Evolutionary conservation across 2,113 vertebrate genomes (phyloP).

Genomic region (Dissostichus mawsoni): DNA sequence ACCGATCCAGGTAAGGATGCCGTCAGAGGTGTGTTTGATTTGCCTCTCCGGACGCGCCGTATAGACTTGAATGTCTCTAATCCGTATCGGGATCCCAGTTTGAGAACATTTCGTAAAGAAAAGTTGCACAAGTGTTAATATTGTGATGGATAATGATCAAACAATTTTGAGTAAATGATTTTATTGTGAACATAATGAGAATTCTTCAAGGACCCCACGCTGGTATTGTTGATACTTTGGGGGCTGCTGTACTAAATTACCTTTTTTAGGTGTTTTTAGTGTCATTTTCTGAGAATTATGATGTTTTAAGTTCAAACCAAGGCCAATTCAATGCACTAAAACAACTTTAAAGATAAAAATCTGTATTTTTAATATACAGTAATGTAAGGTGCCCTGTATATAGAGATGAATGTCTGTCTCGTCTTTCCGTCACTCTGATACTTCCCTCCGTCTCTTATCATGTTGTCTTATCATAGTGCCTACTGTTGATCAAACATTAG

Average conservation of each 20-base stretch:
- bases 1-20: conserved; percentile 28
- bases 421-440: conserved; percentile 40
- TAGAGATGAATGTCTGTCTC: conserved; percentile 18
- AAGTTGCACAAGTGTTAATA: conserved; percentile 23
- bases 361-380: conserved; percentile 1
- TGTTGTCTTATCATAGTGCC: conserved; percentile 49
- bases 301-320: conserved; percentile 10
- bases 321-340: not conserved
- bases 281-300: conserved; percentile 21
- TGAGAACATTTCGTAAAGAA: not conserved
- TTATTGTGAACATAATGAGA: conserved; percentile 34
- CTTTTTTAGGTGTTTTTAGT: conserved; percentile 18
- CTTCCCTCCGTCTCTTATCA: conserved; percentile 18
- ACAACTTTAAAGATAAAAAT: not conserved
- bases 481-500: not conserved
- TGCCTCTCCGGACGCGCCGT: conserved; percentile 3
- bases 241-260: conserved; percentile 18
- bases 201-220: not conserved
- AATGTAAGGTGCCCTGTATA: conserved; percentile 32
- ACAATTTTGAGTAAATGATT: conserved; percentile 18
- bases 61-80: conserved; percentile 53
- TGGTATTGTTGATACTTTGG: conserved; percentile 18
- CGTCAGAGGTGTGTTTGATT: conserved; percentile 28
- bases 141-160: conserved; percentile 3
- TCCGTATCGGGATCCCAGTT: conserved; percentile 23